Conservation (phyloP, 1,140 invertebrate genomes). For the Chymomyza costata region DNA sequence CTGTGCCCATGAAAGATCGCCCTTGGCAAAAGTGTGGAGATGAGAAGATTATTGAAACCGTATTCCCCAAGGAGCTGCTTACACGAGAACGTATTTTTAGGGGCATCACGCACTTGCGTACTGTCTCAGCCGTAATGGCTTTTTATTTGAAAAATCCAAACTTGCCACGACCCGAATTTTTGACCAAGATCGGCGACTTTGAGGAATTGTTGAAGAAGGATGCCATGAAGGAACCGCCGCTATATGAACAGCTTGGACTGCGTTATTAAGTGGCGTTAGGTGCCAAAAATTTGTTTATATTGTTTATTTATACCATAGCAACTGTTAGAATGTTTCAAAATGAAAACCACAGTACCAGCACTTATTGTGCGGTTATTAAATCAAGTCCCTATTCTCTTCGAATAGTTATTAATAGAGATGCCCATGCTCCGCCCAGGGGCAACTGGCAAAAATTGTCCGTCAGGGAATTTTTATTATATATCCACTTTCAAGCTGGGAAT, state of each 20-base stretch:
- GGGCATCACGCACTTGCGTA: constrained; percentile 65
- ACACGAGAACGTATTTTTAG: constrained; percentile 65
- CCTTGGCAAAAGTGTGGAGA: constrained; percentile 50
- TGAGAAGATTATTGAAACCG: constrained; percentile 51
- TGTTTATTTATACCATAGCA: no score
- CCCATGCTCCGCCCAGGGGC: no score
- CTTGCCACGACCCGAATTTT: constrained; percentile 49
- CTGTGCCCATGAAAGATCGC: constrained; percentile 55
- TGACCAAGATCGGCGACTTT: constrained; percentile 53
- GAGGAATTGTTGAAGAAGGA: constrained; percentile 32
- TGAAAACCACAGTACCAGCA: no score
- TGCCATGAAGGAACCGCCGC: constrained; percentile 45
- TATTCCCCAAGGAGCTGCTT: constrained; percentile 62
- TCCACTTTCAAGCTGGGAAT: no score
- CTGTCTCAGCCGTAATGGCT: constrained; percentile 55
- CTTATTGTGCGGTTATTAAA: no score
- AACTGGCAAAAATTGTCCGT: no score
- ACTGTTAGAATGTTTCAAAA: no score
- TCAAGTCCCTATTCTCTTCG: no score
- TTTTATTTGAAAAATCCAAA: constrained; percentile 55
- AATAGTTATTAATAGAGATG: no score
- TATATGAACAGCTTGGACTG: constrained; percentile 58
- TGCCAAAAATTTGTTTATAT: no score
- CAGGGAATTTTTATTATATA: no score
- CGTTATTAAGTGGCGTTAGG: constrained; percentile 44